Conservation (phyloP, 2,888 invertebrate genomes). For the Mythimna albipuncta region DNA sequence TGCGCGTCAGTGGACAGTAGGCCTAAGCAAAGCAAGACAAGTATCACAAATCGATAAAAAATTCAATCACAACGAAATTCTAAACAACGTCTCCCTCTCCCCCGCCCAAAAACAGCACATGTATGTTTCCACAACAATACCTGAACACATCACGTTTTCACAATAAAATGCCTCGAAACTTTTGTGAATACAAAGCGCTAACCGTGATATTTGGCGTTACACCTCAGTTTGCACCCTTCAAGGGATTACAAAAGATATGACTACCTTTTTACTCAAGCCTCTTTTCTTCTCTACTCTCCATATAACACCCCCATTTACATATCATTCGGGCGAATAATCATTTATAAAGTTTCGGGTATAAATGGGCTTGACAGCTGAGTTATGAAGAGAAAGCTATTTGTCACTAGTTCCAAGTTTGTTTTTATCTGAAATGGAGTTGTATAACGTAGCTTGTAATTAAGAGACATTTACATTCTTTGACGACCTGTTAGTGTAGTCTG, state of each 20-base stretch:
- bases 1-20: too few relatives aligned
- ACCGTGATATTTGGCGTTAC: conserved; percentile 58
- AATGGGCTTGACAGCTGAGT: conserved; percentile 55
- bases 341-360: conserved; percentile 60
- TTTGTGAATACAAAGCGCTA: conserved; percentile 62
- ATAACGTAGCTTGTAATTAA: conserved; percentile 29
- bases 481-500: neutral
- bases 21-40: neutral
- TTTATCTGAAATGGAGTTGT: conserved; percentile 35
- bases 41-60: neutral
- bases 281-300: conserved; percentile 34
- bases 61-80: conserved; percentile 2
- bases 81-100: neutral
- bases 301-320: conserved; percentile 56
- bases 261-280: conserved; percentile 40
- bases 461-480: conserved; percentile 35
- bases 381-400: conserved; percentile 46
- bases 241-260: conserved; percentile 64
- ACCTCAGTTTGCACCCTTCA: conserved; percentile 56
- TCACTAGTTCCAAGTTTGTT: conserved; percentile 43
- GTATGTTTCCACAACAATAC: conserved; percentile 47
- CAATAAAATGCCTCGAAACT: conserved; percentile 64
- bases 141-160: conserved; percentile 54
- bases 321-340: conserved; percentile 62
- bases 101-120: conserved; percentile 4